These are phyloP conservation scores for Araneus ventricosus DNA, from an alignment of 1,140 invertebrate species.

Conservation along the genomic window DNA sequence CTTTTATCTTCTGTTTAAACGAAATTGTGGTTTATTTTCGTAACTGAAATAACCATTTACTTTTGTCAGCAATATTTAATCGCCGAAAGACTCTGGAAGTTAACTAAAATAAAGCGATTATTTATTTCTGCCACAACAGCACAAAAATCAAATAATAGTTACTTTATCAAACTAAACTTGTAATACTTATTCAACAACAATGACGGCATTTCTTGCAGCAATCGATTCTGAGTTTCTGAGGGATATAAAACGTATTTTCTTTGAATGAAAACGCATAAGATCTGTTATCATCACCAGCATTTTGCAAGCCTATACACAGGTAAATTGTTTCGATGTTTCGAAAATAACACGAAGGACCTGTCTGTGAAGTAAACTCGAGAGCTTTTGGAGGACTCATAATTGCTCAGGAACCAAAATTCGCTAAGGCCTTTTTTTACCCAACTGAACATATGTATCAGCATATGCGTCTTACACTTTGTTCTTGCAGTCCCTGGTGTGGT, in stretches of 20 bases:
- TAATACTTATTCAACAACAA: no score
- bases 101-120: no score
- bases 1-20: no score
- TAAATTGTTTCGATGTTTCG: neutral
- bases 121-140: no score
- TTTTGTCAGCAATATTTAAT: no score
- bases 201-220: neutral
- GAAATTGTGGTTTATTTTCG: no score
- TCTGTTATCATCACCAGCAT: neutral
- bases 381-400: conserved; percentile 6
- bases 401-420: conserved; percentile 43
- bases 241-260: neutral
- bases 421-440: neutral
- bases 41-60: no score
- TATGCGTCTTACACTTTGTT: neutral
- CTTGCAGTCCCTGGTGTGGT: conserved; percentile 52
- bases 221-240: neutral
- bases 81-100: no score
- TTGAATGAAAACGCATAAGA: neutral
- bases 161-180: no score
- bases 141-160: no score
- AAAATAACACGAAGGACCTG: neutral
- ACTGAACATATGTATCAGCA: neutral
- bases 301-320: neutral
- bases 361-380: neutral